Conservation (phyloP, 1,140 invertebrate species). For the Drosophila arizonae region DNA sequence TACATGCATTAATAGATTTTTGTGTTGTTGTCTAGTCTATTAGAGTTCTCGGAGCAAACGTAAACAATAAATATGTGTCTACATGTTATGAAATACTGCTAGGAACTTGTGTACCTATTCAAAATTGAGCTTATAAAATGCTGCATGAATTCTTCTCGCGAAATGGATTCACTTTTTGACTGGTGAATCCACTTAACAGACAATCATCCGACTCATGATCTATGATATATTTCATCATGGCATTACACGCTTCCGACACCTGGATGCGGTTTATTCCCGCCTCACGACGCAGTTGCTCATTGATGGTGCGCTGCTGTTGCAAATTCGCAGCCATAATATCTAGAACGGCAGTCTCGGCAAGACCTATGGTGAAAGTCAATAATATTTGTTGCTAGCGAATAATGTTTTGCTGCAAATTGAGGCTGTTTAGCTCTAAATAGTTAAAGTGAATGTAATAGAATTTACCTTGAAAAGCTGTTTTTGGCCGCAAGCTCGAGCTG, state of each 20-base stretch:
- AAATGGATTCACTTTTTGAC: slow-evolving; percentile 98
- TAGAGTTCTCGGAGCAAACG: slow-evolving; percentile 40
- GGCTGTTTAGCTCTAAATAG: not conserved
- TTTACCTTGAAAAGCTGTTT: slow-evolving; percentile 36
- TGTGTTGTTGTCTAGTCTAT: slow-evolving; percentile 33
- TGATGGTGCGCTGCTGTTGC: slow-evolving; percentile 95
- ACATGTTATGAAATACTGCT: slow-evolving; percentile 61
- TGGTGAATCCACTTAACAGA: slow-evolving; percentile 95
- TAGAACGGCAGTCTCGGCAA: slow-evolving; percentile 92
- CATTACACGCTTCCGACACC: slow-evolving; percentile 93
- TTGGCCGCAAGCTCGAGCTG: slow-evolving; percentile 13
- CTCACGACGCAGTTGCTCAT: slow-evolving; percentile 96
- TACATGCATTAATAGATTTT: slow-evolving; percentile 39
- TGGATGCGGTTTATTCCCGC: slow-evolving; percentile 94
- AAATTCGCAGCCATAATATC: slow-evolving; percentile 95
- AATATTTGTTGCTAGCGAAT: slow-evolving; percentile 19
- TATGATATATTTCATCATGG: slow-evolving; percentile 95
- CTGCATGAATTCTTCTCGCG: slow-evolving; percentile 96
- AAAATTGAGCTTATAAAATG: slow-evolving; percentile 86
- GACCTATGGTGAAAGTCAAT: slow-evolving; percentile 86
- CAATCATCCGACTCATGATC: slow-evolving; percentile 97
- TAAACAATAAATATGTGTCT: slow-evolving; percentile 40
- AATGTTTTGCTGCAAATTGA: slow-evolving; percentile 26
- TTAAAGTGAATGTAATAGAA: no score
- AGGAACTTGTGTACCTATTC: slow-evolving; percentile 50